Base-by-base conservation (phyloP, 2,888 invertebrate species). In the Vesta saturnalis region DNA sequence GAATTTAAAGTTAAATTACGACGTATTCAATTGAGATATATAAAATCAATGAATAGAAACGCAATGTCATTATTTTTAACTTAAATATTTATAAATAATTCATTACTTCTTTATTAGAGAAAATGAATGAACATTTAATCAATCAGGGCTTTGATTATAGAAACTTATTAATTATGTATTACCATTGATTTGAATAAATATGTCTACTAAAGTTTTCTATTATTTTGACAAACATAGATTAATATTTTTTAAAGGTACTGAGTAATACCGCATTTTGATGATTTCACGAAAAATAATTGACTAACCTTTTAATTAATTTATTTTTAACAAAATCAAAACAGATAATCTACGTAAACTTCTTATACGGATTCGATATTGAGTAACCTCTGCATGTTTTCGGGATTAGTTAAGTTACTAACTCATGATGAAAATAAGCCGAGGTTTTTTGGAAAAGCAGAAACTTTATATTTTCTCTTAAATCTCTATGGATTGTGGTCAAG, bases 311-410 rank as follows among this genome's bases (percentile, higher is more conserved):
- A 5, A 43, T 19, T 19, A 52, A 52, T 5, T 52, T 21, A 52
- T 52, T 52, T 49, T 52, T 52, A 52, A 52, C 52, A 52, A 52
- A 52, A 52, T 21, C 52, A 19, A 19, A 52, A 19, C 52, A 19
- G 52, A 52, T 52, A 52, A 52, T 52, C 52, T n/a, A 52, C n/a
- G n/a, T 19, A 21, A 52, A 52, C 19, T 52, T 19, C 19, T 52
- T 19, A 21, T 52, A 21, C 18, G 52, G 52, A 12, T 52, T 52
- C 52, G 18, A 19, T 52, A 52, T 52, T 19, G 52, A 19, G 52
- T 52, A 52, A 52, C 52, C 19, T 19, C 52, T 19, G 52, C 19
- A 19, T 19, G 52, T 19, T 52, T 52, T 16, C 19, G 8, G 52
- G 52, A 52, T 52, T 52, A 12, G 19, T 19, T 19, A 52, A 52